Evolutionary conservation across 1,140 invertebrate species (phyloP).

Genomic region (Carposina sasakii): DNA sequence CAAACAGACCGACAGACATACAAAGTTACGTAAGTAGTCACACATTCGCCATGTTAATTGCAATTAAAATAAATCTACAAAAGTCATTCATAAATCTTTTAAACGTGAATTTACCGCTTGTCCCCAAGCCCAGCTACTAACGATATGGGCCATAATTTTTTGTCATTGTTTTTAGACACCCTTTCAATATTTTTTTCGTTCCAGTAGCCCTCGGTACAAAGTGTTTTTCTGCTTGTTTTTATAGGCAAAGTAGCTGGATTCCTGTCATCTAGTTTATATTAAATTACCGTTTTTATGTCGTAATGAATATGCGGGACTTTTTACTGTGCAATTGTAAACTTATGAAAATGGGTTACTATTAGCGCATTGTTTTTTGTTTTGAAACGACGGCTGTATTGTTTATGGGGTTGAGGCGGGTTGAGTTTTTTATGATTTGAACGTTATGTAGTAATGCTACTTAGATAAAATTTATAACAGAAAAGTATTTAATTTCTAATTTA

Average conservation of each 20-base stretch:
- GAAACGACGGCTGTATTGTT: conserved; percentile 23
- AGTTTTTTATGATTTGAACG: no score
- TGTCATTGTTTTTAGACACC: conserved; percentile 56
- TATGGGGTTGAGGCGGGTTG: no score
- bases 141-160: conserved; percentile 50
- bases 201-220: conserved; percentile 36
- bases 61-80: no score
- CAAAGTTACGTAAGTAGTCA: no score
- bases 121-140: conserved; percentile 47
- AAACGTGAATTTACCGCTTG: conserved; percentile 58
- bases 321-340: conserved; percentile 47
- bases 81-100: conserved; percentile 56
- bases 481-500: no score
- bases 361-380: conserved; percentile 37
- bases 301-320: conserved; percentile 65
- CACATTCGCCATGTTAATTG: no score
- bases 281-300: conserved; percentile 64
- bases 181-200: conserved; percentile 34
- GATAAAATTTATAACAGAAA: no score
- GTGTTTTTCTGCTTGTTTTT: conserved; percentile 53
- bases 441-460: no score
- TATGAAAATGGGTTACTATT: conserved; percentile 53
- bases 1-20: no score
- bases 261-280: conserved; percentile 67
- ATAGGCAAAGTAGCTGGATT: conserved; percentile 55